These are phyloP conservation scores for Lycopodina hypogea DNA, from an alignment of 37 sponge, comb jelly and placozoan species.

Conservation along the genomic window DNA sequence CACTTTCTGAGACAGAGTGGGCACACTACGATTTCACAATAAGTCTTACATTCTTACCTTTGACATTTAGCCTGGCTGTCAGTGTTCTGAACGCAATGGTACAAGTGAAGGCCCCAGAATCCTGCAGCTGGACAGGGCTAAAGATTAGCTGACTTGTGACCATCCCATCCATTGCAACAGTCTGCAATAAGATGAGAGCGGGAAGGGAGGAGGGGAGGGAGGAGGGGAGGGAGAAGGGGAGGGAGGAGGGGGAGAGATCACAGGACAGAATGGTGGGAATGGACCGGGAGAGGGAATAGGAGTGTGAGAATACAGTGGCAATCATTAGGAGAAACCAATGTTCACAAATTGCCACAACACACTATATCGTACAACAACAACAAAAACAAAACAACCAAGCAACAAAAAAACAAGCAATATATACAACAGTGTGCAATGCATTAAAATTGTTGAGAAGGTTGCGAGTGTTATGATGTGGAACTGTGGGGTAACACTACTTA, in stretches of 20 bases:
- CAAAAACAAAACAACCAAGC: no score
- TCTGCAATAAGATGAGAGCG: neutral
- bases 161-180: neutral
- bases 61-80: neutral
- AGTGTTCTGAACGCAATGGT: neutral
- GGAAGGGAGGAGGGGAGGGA: neutral
- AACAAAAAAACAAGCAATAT: no score
- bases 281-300: slow-evolving; percentile 8
- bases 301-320: neutral
- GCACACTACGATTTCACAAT: no score
- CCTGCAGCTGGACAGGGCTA: neutral
- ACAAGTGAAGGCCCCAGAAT: slow-evolving; percentile 1
- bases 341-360: no score
- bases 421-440: no score
- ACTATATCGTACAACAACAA: no score
- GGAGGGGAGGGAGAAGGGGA: neutral
- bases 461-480: no score
- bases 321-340: no score
- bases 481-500: no score
- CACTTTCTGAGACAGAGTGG: no score
- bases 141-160: neutral
- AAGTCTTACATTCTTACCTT: neutral
- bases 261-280: neutral
- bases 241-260: neutral
- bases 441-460: no score